Conservation (phyloP, 1,140 invertebrate species). For the Drosophila sechellia region DNA sequence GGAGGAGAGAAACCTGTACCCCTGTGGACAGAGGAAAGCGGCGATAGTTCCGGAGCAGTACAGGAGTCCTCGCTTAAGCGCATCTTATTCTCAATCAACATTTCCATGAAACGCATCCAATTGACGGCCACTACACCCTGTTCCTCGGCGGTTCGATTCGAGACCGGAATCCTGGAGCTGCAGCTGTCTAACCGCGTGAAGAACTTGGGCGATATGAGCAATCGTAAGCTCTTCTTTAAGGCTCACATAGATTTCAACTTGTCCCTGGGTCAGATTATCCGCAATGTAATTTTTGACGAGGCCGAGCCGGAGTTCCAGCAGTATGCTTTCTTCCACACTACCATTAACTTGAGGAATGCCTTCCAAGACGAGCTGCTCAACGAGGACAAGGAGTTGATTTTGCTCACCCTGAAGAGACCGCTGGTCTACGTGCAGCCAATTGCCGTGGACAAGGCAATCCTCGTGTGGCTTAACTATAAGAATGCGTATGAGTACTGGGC, state of each 20-base stretch:
- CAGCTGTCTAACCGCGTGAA: slow-evolving; percentile 97
- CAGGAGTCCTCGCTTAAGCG: slow-evolving; percentile 87
- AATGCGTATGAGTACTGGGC: slow-evolving; percentile 99
- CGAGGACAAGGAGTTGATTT: slow-evolving; percentile 96
- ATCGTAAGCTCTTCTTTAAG: slow-evolving; percentile 95
- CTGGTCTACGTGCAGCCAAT: slow-evolving; percentile 97
- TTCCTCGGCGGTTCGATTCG: slow-evolving; percentile 96
- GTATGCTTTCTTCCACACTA: slow-evolving; percentile 98
- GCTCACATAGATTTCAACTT: slow-evolving; percentile 97
- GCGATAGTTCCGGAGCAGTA: slow-evolving; percentile 85
- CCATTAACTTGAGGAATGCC: slow-evolving; percentile 93
- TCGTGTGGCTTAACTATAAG: slow-evolving; percentile 99
- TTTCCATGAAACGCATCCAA: slow-evolving; percentile 94
- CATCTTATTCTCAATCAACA: slow-evolving; percentile 94
- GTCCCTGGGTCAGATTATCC: slow-evolving; percentile 96
- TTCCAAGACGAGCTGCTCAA: slow-evolving; percentile 96
- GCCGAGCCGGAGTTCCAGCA: slow-evolving; percentile 98
- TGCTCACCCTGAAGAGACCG: slow-evolving; percentile 95
- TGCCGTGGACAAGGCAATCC: slow-evolving; percentile 97
- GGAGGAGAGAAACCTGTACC: slow-evolving; percentile 97
- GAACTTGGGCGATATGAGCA: slow-evolving; percentile 89
- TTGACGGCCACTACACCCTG: slow-evolving; percentile 99
- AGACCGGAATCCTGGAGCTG: slow-evolving; percentile 95
- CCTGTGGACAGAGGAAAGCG: slow-evolving; percentile 93
- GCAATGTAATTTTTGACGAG: slow-evolving; percentile 97